Evolutionary conservation across 2,888 invertebrate species (phyloP), one percentile per base, ranked within the genome.

Genomic region (Drosophila paranaensis): DNA sequence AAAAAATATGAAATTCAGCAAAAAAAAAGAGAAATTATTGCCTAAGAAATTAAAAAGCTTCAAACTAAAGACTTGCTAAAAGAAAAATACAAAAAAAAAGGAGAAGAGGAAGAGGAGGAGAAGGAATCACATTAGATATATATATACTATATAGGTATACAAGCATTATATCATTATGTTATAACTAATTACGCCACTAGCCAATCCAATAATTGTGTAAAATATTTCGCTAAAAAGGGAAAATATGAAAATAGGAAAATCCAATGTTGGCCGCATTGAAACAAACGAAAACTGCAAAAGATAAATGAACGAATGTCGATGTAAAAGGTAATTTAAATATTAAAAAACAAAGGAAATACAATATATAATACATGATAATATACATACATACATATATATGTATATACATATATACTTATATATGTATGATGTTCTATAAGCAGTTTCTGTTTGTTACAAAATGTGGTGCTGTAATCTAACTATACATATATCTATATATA

Each of bases 401-500:
- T 20, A 50, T 50, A 50, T 50, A 33, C 16, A 33, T 16, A 50
- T 50, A 30, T 27, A 33, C 16, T 33, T 50, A 30, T 27, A 20
- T 46, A 27, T 48, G 54, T 54, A 60, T 46, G 66, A 71, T 67
- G 63, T 75, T 77, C 79, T 69, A 43, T 71, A 74, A 63, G 67
- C 69, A 71, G 69, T 81, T 71, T 68, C 53, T 70, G 79, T 79
- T 87, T 90, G 75, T 84, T 69, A 85, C 61, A 71, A 77, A 71
- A 74, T 79, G 88, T 90, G 90, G 90, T 90, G 90, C 90, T 90
- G 90, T 90, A 82, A 86, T 79, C 80, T 73, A 82, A 40, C 77
- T 76, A 74, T 73, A 74, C 70, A 67, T 40, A 27, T 53, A 53
- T 14, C 25, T 51, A 37, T 16, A 48, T 76, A 75, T 72, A 81